Percentiles rank a stretch among this genome's conserved stretches.
These are phyloP conservation scores for Microtus oregoni DNA, from an alignment of 2,113 vertebrate genomes.

Conservation along the genomic window DNA sequence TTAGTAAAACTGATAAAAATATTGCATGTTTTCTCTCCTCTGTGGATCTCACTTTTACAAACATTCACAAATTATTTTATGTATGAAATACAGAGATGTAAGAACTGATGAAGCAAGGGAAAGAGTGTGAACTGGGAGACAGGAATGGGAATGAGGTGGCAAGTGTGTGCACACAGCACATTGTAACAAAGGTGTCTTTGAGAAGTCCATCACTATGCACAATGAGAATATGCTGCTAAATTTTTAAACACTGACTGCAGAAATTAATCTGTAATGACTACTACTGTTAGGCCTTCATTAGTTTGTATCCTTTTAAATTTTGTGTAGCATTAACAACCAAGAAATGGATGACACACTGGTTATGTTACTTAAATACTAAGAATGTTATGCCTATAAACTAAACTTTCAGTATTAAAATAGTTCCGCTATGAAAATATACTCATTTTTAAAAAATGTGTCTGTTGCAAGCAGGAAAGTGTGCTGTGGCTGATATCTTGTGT, in stretches of 20 bases:
- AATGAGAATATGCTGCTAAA: background rate
- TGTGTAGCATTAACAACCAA: background rate
- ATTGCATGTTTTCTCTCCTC: background rate
- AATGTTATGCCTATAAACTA: background rate
- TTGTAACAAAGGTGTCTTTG: background rate
- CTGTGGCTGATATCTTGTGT: too few relatives aligned
- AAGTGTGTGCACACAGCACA: too few relatives aligned
- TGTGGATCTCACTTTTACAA: background rate
- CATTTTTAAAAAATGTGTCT: background rate
- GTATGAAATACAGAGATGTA: background rate
- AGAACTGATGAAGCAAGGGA: background rate
- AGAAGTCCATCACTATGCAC: background rate
- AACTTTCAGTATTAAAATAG: background rate
- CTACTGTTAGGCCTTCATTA: background rate
- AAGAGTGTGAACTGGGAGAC: too few relatives aligned
- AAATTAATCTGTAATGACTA: too few relatives aligned
- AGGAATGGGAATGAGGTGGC: background rate
- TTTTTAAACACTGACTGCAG: too few relatives aligned
- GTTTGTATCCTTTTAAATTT: background rate
- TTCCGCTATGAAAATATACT: background rate
- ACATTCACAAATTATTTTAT: background rate
- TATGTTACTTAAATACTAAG: background rate
- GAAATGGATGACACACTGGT: background rate
- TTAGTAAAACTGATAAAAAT: background rate
- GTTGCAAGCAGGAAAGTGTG: background rate